A percentile compares a stretch with the other conserved stretches of the same genome.
These are phyloP conservation scores for Malacoraja senta DNA, from an alignment of 2,797 vertebrate species.

Conservation along the genomic window DNA sequence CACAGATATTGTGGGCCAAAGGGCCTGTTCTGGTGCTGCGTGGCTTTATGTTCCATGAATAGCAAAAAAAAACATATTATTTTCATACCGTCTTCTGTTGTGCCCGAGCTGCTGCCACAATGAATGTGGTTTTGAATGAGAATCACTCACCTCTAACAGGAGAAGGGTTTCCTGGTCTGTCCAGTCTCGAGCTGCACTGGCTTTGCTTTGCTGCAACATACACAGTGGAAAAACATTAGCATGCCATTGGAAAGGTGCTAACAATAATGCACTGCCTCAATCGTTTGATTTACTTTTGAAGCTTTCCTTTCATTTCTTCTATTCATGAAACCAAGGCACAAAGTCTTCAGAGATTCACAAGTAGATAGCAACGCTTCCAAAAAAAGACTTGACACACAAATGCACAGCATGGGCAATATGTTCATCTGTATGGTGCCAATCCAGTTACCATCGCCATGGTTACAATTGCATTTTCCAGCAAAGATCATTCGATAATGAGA, in stretches of 20 bases:
- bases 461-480: background rate
- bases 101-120: too few species aligned
- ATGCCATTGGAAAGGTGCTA: background rate
- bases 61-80: background rate
- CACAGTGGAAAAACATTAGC: background rate
- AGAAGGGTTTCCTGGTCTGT: conserved; percentile 92
- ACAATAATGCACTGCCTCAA: too few species aligned
- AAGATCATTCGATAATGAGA: background rate
- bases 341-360: background rate
- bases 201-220: conserved; percentile 66
- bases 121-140: background rate
- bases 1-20: too few species aligned
- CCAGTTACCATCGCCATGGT: background rate
- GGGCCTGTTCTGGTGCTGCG: too few species aligned
- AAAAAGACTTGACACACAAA: background rate
- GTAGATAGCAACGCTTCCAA: background rate
- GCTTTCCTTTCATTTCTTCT: background rate
- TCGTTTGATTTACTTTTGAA: background rate
- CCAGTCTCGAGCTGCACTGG: conserved; percentile 81
- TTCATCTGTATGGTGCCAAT: background rate
- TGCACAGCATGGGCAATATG: background rate
- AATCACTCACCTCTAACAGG: conserved; percentile 76
- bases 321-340: background rate
- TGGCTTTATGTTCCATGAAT: too few species aligned
- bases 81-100: background rate